phyloP scores from a whole-genome alignment of 2,888 invertebrate species.

The Drosophila mulleri region DNA sequence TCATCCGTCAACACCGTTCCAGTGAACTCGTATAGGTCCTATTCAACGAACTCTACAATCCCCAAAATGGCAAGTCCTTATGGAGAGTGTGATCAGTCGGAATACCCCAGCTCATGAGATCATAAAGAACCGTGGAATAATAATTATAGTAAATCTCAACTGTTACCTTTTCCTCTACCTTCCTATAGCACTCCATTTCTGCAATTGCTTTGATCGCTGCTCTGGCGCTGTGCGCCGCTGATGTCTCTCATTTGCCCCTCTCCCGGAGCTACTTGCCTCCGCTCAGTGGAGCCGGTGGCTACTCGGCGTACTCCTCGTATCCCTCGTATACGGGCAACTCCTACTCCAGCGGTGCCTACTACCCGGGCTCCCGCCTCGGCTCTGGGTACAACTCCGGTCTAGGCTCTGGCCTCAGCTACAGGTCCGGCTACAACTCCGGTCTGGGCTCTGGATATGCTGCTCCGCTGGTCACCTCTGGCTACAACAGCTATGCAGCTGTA shows the following conservation, averaged over 20 bases:
- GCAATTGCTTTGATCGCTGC: constrained; percentile 58
- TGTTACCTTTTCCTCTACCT: background rate
- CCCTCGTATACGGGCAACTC: constrained; percentile 27
- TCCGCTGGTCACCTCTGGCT: constrained; percentile 35
- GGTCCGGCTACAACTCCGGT: background rate
- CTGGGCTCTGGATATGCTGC: constrained; percentile 21
- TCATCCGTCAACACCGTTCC: constrained; percentile 45
- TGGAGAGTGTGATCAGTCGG: too few species aligned
- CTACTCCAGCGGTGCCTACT: background rate
- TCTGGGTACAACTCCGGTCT: constrained; percentile 5
- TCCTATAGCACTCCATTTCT: constrained; percentile 57
- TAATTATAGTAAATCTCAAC: background rate
- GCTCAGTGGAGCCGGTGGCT: constrained; percentile 45
- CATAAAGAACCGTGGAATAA: background rate
- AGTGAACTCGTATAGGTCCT: constrained; percentile 28
- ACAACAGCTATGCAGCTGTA: constrained; percentile 57
- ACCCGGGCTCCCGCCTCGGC: background rate
- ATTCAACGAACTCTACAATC: background rate
- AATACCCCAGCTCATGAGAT: background rate
- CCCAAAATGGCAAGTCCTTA: constrained; percentile 38
- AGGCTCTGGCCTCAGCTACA: background rate
- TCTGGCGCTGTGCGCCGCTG: constrained; percentile 65
- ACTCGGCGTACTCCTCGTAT: constrained; percentile 44
- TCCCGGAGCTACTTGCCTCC: constrained; percentile 75
- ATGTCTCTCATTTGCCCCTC: constrained; percentile 77